Base-by-base conservation (phyloP, 2,888 invertebrate genomes). In the Fragum whitleyi region DNA sequence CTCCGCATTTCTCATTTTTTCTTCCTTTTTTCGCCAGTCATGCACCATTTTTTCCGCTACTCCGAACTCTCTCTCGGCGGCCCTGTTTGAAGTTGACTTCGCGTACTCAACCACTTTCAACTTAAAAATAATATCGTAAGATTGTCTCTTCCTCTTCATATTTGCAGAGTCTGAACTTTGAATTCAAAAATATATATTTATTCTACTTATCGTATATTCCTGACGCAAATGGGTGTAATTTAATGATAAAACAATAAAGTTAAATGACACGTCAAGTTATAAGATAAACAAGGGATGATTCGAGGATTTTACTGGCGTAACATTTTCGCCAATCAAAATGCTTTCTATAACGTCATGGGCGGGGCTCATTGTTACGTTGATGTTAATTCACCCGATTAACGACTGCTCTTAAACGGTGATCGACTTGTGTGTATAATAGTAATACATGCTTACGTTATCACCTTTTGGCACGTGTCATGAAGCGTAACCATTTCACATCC, bases 71-170 rank as follows among this genome's bases (percentile, higher is more conserved):
- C 72, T 6, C 19, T 67, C 72, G 2, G 73, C 72, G 9, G 67
- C 72, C 7, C 67, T 26, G 65, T 67, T 72, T 2, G 72, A 67
- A 16, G 65, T 71, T 6, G 29, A 57, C 26, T 74, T 68, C 6
- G 78, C 70, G 47, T 39, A 76, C n/a, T 69, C 74, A 21, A 68
- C 51, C 53, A 77, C 65, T 42, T 72, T 72, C 26, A 77, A 28
- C 28, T 77, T 62, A 29, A 77, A 70, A 6, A 42, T 32, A 14
- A 95, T 39, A 68, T 74, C 57, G n/a, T 67, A 74, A 0, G 68
- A 57, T 19, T 42, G 67, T 39, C 74, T 67, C 57, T 74, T 68
- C 55, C 74, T 67, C 23, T 74, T 74, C 73, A 26, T 59, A 39
- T 39, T 39, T n/a, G n/a, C n/a, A 39, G 39, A 39, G 39, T 39